Conservation (phyloP, 2,797 vertebrate genomes). For the Chrysocyon brachyurus region DNA sequence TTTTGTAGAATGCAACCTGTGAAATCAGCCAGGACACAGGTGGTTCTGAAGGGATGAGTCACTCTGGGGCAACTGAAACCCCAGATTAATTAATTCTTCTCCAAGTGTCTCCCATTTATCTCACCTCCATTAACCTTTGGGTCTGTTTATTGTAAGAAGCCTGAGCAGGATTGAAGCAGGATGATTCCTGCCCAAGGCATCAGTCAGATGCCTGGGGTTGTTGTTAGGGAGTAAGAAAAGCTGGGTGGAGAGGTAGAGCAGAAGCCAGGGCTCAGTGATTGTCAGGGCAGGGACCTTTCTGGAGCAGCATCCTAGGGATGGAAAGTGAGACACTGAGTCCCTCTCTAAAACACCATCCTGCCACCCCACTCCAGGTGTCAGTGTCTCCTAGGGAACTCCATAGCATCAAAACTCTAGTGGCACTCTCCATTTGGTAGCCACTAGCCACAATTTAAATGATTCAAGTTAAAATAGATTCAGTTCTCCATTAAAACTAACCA, state of each 20-base stretch:
- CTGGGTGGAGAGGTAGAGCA: too few relatives aligned
- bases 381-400: not conserved
- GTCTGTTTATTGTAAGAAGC: not conserved
- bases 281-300: not conserved
- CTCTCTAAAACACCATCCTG: not conserved
- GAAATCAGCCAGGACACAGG: not conserved
- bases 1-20: slow-evolving; percentile 30
- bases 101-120: not conserved
- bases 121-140: slow-evolving; percentile 66
- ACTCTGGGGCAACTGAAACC: not conserved
- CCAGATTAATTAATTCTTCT: slow-evolving; percentile 63
- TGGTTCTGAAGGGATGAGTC: slow-evolving; percentile 13
- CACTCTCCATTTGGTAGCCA: not conserved
- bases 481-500: not conserved
- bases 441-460: not conserved
- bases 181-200: not conserved
- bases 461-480: slow-evolving; percentile 9
- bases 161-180: not conserved
- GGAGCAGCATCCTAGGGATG: not conserved
- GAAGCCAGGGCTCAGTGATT: not conserved
- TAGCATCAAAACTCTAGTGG: not conserved
- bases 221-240: not conserved
- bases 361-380: not conserved
- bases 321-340: not conserved
- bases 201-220: not conserved